A percentile compares a stretch with the other conserved stretches of the same genome.
Evolutionary conservation across 1,140 invertebrate genomes (phyloP).

Genomic region (Tetramorium parvispinum): DNA sequence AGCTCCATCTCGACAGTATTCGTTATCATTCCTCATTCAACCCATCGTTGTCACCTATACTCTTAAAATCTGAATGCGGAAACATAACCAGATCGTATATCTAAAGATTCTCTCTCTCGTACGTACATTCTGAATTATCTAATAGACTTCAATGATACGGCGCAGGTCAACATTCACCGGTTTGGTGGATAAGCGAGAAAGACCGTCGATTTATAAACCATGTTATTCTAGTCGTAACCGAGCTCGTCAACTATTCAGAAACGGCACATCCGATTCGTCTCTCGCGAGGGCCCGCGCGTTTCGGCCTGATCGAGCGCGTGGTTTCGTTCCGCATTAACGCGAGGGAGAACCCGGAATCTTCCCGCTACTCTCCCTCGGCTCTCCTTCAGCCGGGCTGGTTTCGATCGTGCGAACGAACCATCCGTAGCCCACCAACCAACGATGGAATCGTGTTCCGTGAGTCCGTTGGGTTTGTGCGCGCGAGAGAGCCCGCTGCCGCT

Average conservation of each 20-base stretch:
- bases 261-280: slow-evolving; percentile 49
- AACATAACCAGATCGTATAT: background rate
- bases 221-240: slow-evolving; percentile 51
- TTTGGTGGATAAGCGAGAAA: slow-evolving; percentile 47
- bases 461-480: slow-evolving; percentile 76
- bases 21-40: slow-evolving; percentile 5
- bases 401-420: slow-evolving; percentile 77
- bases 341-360: slow-evolving; percentile 19
- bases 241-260: slow-evolving; percentile 69
- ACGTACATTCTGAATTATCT: slow-evolving; percentile 9
- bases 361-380: slow-evolving; percentile 41
- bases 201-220: slow-evolving; percentile 65
- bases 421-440: slow-evolving; percentile 76
- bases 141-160: background rate
- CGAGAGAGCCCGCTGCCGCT: slow-evolving; percentile 67
- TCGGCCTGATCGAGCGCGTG: slow-evolving; percentile 58
- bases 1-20: background rate
- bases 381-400: slow-evolving; percentile 73
- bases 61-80: background rate
- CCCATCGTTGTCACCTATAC: background rate
- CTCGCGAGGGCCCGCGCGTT: slow-evolving; percentile 34
- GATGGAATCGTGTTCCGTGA: slow-evolving; percentile 76
- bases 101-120: background rate
- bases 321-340: slow-evolving; percentile 69
- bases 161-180: background rate